Conservation (phyloP, 2,113 vertebrate species). For the Daubentonia madagascariensis region DNA sequence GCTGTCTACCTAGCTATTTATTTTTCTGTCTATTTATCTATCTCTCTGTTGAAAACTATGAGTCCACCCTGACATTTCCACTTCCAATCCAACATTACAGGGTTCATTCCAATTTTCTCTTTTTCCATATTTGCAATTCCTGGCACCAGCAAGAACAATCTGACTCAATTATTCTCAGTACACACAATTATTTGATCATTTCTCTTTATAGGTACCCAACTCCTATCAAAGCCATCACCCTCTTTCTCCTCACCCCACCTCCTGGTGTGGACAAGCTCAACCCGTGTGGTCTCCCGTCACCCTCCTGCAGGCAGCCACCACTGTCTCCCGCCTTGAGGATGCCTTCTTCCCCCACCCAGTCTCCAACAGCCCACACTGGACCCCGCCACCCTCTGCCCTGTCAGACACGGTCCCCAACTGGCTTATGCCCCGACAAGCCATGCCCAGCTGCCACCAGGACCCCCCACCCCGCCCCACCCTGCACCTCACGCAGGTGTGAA, state of each 20-base stretch:
- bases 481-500: neutral
- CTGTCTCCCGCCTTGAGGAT: too few relatives aligned
- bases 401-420: neutral
- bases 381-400: neutral
- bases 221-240: neutral
- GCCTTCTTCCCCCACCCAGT: neutral
- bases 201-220: neutral
- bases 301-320: fast-evolving
- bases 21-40: neutral
- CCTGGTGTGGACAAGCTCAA: neutral
- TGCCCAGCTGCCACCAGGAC: too few relatives aligned
- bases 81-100: neutral
- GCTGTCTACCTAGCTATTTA: neutral
- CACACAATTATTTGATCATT: neutral
- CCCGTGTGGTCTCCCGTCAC: neutral
- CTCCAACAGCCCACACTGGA: neutral
- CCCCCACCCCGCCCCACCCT: neutral
- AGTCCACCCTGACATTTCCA: neutral
- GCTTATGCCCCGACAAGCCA: neutral
- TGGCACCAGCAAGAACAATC: neutral
- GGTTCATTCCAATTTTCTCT: neutral
- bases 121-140: neutral
- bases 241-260: fast-evolving
- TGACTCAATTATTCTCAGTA: neutral
- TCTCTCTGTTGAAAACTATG: neutral